Conservation (phyloP, 2,113 vertebrate species). For the Ornithorhynchus anatinus region DNA sequence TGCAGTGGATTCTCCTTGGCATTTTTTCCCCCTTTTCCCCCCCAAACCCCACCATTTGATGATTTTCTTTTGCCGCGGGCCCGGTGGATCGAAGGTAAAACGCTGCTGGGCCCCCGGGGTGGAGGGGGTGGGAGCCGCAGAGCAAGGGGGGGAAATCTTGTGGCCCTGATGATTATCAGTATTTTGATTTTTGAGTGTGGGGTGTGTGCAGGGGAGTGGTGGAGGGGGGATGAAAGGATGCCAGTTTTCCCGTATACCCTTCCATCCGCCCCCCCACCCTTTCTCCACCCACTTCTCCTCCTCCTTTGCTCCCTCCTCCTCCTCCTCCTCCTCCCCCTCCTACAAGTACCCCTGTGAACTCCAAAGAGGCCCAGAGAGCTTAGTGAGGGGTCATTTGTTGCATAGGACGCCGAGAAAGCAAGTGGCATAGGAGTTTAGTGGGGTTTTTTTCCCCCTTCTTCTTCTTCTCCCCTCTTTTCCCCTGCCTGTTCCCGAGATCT, state of each 20-base stretch:
- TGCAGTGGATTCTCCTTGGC: too few species aligned
- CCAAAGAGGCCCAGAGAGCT: conserved; percentile 61
- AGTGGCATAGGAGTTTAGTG: conserved; percentile 35
- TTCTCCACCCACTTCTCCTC: conserved; percentile 25
- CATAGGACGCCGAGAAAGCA: conserved; percentile 60
- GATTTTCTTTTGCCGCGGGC: too few species aligned
- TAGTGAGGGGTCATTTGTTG: conserved; percentile 61
- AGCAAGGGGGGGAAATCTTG: not conserved
- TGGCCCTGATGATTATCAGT: not conserved
- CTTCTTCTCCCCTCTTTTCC: not conserved
- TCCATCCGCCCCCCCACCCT: not conserved
- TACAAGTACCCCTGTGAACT: conserved; percentile 47
- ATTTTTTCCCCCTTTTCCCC: too few species aligned
- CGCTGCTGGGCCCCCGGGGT: not conserved
- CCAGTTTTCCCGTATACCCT: not conserved
- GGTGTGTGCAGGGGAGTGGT: not conserved
- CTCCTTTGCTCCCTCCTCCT: conserved; percentile 7
- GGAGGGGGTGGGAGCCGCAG: not conserved
- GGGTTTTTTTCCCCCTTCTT: not conserved
- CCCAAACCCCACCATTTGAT: not conserved
- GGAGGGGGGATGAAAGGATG: not conserved
- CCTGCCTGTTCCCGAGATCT: not conserved
- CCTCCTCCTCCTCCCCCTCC: conserved; percentile 29
- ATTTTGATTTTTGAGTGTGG: not conserved
- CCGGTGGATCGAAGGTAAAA: not conserved